Percentiles rank a stretch among this genome's conserved stretches.
Conservation (phyloP, 2,888 invertebrate genomes). For the Plebejus melissa region DNA sequence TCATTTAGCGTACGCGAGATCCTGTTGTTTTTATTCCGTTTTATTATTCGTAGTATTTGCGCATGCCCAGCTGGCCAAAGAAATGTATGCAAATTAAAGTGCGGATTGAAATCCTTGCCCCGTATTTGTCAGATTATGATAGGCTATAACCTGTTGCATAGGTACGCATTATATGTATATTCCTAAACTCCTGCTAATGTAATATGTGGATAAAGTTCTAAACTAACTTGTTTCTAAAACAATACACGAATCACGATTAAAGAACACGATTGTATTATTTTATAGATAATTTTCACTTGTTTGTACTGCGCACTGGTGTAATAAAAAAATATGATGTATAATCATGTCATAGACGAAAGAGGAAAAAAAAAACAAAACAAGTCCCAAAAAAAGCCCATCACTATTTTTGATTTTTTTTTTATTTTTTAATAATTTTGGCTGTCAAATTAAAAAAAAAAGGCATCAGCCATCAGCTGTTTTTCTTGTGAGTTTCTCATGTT, state of each 20-base stretch:
- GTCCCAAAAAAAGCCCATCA: neutral
- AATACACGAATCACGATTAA: neutral
- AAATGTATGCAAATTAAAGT: conserved; percentile 66
- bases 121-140: conserved; percentile 70
- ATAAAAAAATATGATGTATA: neutral
- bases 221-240: conserved; percentile 17
- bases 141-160: conserved; percentile 73
- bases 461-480: neutral
- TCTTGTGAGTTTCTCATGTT: too few species aligned
- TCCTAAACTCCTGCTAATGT: conserved; percentile 46
- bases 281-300: neutral
- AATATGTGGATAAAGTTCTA: conserved; percentile 17
- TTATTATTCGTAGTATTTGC: conserved; percentile 46
- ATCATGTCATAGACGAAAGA: conserved; percentile 23
- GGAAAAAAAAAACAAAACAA: neutral
- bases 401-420: conserved; percentile 9
- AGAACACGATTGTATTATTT: neutral
- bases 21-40: conserved; percentile 40
- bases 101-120: conserved; percentile 64
- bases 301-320: conserved; percentile 8
- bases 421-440: neutral
- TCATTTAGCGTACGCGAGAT: conserved; percentile 38
- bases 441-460: neutral
- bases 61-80: conserved; percentile 57
- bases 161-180: conserved; percentile 57